Evolutionary conservation across 2,797 vertebrate species (phyloP).

Genomic region (Argyrosomus regius): DNA sequence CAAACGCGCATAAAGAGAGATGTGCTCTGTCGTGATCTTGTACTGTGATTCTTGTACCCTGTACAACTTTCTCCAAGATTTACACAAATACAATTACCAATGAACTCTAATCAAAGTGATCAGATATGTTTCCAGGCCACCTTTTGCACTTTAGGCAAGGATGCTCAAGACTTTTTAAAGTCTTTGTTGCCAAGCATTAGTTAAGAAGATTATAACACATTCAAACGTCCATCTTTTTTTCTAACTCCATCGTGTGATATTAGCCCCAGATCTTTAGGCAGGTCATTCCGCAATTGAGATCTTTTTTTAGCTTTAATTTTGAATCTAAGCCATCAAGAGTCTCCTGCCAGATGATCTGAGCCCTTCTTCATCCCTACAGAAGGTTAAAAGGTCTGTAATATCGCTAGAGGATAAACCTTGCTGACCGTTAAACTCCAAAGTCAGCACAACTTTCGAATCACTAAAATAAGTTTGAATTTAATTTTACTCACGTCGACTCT

Average conservation of each 20-base stretch:
- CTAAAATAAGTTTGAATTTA: neutral
- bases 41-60: slow-evolving; percentile 3
- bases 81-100: neutral
- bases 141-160: neutral
- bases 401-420: neutral
- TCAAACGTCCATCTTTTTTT: neutral
- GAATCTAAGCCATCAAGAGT: neutral
- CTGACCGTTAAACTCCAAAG: slow-evolving; percentile 6
- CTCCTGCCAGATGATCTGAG: neutral
- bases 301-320: neutral
- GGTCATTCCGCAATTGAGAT: neutral
- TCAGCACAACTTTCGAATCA: slow-evolving; percentile 17
- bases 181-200: neutral
- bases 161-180: too few species aligned
- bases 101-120: neutral
- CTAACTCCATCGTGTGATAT: neutral
- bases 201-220: neutral
- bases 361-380: neutral
- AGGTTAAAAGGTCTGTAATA: slow-evolving; percentile 19
- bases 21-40: neutral
- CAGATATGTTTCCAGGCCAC: neutral
- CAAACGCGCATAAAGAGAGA: slow-evolving; percentile 16
- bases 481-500: slow-evolving; percentile 96
- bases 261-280: neutral
- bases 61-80: neutral